Evolutionary conservation across 2,113 vertebrate genomes (phyloP), one percentile per base, ranked within the genome.

Genomic region (Dolichallabes microphthalmus): DNA sequence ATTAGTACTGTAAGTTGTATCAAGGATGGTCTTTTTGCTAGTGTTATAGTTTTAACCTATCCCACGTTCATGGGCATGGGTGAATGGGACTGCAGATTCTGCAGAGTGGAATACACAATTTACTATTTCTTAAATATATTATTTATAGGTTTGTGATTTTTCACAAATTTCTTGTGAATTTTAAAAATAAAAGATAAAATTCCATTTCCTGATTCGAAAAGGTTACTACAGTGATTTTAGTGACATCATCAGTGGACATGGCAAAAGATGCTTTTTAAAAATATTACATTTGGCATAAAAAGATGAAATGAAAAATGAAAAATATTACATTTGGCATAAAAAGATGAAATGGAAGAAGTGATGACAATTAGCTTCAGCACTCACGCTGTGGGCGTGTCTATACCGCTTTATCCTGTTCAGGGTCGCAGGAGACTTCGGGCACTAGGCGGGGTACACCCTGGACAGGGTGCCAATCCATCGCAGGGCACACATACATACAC

Each of bases 11-110:
- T n/a, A 55, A 20, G 39, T 5, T 75, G 35, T 77, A 32, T 80
- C 57, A 84, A 71, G 53, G 55, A 58, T 45, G 53, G 63, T 45
- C 71, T 55, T 86, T 55, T 8, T 69, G 63, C 55, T 53, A 32
- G 53, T 52, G 6, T 30, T 32, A 39, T 32, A 69, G 52, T 68
- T 87, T 64, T 27, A 63, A 52, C 45, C 45, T 63, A 63, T 64
- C 17, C 25, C 7, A 15, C n/a, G 11, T 53, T 7, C 5, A 57
- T 50, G 10, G n/a, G 17, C 19, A 27, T 14, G 22, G 20, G 14
- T 39, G 35, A 85, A 55, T 19, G 74, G 2, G 17, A 52, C 20
- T n/a, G 45, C 45, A 45, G 45, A 3, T 80, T 71, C 52, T 79
- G 61, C 27, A 25, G 25, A 32, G 27, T 78, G 30, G 52, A 69